Conservation (phyloP, 2,113 vertebrate genomes). For the Psephotus haematonotus region DNA sequence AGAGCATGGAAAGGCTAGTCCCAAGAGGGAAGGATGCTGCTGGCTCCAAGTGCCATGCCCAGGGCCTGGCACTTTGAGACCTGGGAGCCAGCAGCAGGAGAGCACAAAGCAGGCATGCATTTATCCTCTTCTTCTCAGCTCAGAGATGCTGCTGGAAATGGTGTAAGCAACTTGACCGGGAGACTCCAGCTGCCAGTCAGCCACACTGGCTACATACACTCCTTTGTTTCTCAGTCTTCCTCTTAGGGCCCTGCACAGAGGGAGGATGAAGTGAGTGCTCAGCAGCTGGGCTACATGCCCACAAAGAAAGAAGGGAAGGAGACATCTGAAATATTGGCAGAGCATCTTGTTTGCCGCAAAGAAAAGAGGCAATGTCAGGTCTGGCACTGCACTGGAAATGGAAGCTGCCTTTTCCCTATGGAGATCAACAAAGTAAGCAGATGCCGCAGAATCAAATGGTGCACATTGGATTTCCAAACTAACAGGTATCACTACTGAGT, state of each 20-base stretch:
- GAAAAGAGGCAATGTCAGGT: neutral
- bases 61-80: neutral
- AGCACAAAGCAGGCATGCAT: fast-evolving
- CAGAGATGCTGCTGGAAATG: neutral
- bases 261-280: neutral
- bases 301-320: conserved; percentile 4
- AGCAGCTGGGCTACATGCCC: conserved; percentile 40
- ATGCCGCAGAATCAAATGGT: neutral
- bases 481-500: neutral
- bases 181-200: conserved; percentile 6
- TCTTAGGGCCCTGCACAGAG: neutral
- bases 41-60: neutral
- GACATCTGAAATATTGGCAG: neutral
- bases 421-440: neutral
- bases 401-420: neutral
- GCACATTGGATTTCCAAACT: neutral
- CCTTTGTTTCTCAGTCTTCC: conserved; percentile 33
- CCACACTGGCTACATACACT: neutral
- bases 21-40: neutral
- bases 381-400: neutral
- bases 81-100: neutral
- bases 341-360: neutral
- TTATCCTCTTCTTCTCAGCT: neutral
- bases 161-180: neutral
- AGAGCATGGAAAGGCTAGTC: neutral